These are phyloP conservation scores for Octomys mimax DNA, from an alignment of 2,797 vertebrate species.

Conservation along the genomic window DNA sequence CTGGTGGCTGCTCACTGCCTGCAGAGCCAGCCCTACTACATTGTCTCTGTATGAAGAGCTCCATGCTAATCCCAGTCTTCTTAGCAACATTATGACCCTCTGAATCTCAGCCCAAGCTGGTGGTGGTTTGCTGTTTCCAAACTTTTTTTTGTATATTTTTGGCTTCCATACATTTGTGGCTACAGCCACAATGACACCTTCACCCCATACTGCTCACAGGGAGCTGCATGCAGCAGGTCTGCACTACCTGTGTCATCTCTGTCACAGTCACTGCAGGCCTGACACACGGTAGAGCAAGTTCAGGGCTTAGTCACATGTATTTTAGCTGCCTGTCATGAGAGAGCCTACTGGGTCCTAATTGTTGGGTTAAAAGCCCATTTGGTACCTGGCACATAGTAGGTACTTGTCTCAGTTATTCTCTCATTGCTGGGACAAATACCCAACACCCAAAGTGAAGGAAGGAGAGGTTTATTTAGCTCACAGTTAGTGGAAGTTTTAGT, in stretches of 20 bases:
- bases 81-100: background rate
- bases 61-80: background rate
- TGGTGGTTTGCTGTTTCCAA: background rate
- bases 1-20: background rate
- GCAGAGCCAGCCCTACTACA: background rate
- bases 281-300: background rate
- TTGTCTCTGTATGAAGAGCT: too few relatives aligned
- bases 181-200: background rate
- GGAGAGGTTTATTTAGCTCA: too few relatives aligned
- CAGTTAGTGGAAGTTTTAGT: too few relatives aligned
- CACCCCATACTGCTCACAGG: background rate
- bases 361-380: background rate
- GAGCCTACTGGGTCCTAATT: background rate
- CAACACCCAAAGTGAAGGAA: too few relatives aligned
- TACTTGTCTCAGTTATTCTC: too few relatives aligned
- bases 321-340: background rate
- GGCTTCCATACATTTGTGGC: background rate
- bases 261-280: rapidly evolving
- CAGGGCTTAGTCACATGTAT: background rate
- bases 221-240: background rate
- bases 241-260: background rate
- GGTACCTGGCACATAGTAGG: background rate
- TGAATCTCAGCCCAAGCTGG: background rate
- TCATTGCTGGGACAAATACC: too few relatives aligned
- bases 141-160: background rate